These are phyloP conservation scores for Drosophila robusta DNA, from an alignment of 2,888 invertebrate genomes.

Conservation along the genomic window DNA sequence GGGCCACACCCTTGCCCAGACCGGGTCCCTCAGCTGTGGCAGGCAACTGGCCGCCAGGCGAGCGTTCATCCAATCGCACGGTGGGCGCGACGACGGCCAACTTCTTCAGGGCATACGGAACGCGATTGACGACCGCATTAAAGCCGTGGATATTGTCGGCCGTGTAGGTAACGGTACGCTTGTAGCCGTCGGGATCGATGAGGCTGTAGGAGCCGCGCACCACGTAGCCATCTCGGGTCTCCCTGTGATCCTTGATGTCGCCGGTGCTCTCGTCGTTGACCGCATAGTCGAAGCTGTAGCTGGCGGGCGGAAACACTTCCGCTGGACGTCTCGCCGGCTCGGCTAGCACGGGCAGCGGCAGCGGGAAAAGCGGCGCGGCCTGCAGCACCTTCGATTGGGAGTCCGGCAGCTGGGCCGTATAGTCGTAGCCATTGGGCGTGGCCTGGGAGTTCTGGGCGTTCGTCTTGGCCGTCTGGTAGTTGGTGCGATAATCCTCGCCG, in stretches of 20 bases:
- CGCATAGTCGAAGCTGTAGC: constrained; percentile 84
- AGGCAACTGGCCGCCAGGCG: constrained; percentile 15
- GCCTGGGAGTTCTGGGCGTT: constrained; percentile 62
- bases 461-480: constrained; percentile 52
- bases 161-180: constrained; percentile 86
- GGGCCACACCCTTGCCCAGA: neutral
- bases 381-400: constrained; percentile 40
- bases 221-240: constrained; percentile 85
- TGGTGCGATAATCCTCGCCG: constrained; percentile 60
- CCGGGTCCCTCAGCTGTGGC: neutral
- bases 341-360: constrained; percentile 33
- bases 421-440: constrained; percentile 67
- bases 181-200: constrained; percentile 86
- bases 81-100: constrained; percentile 20
- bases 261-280: constrained; percentile 86
- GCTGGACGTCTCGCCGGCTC: constrained; percentile 27
- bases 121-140: constrained; percentile 86
- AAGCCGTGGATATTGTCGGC: constrained; percentile 86
- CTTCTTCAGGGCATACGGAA: constrained; percentile 76
- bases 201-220: constrained; percentile 86
- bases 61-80: constrained; percentile 43
- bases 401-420: constrained; percentile 20
- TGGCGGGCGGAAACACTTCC: constrained; percentile 73
- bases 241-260: constrained; percentile 86
- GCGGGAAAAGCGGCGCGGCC: constrained; percentile 31